Conservation (phyloP, 2,797 vertebrate species). For the Centropyge bicolor region DNA sequence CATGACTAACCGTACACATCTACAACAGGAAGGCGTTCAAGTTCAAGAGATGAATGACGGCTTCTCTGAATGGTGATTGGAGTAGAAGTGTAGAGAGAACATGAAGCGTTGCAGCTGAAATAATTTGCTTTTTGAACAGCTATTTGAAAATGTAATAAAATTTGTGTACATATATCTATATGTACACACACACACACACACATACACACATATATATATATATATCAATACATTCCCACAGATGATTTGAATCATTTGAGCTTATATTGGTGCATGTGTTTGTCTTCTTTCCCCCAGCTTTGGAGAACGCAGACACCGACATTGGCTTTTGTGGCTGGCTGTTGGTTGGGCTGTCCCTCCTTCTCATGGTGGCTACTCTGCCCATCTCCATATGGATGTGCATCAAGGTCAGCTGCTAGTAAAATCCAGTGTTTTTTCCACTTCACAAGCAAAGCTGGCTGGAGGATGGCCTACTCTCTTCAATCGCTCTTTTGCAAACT, state of each 20-base stretch:
- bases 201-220: too few species aligned
- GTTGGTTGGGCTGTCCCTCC: conserved; percentile 87
- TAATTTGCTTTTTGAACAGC: background rate
- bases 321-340: conserved; percentile 91
- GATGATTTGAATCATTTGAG: background rate
- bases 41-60: background rate
- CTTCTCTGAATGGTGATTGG: background rate
- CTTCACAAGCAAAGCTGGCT: background rate
- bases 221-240: background rate
- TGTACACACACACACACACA: too few species aligned
- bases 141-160: background rate
- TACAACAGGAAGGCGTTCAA: background rate
- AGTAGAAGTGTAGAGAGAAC: background rate
- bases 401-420: conserved; percentile 90
- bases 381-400: conserved; percentile 96
- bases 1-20: background rate
- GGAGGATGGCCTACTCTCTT: background rate
- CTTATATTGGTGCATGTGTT: conserved; percentile 1
- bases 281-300: conserved; percentile 50
- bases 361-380: conserved; percentile 88
- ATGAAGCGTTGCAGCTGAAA: background rate
- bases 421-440: background rate
- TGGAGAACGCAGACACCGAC: conserved; percentile 66
- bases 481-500: conserved; percentile 1
- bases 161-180: too few species aligned